Evolutionary conservation across 2,797 vertebrate genomes (phyloP).

Genomic region (Tachyglossus aculeatus): DNA sequence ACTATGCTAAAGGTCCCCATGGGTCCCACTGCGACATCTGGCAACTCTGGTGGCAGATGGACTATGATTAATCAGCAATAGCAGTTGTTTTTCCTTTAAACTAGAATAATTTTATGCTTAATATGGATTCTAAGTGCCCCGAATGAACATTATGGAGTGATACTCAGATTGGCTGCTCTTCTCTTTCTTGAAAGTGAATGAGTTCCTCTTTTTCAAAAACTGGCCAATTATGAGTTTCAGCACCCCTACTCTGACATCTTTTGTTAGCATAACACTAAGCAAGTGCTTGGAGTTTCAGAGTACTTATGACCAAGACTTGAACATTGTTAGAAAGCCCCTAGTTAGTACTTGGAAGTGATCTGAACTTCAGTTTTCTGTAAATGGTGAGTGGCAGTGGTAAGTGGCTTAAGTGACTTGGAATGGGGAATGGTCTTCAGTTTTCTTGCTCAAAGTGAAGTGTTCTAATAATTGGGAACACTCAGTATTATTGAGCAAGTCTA

Average conservation of each 20-base stretch:
- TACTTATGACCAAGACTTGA: constrained; percentile 45
- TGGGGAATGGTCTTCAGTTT: constrained; percentile 41
- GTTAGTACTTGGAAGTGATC: constrained; percentile 68
- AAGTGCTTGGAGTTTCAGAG: constrained; percentile 25
- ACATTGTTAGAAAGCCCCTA: constrained; percentile 46
- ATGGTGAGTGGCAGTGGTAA: too few species aligned
- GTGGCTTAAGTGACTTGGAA: constrained; percentile 59
- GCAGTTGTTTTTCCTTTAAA: neutral
- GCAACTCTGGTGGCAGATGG: neutral
- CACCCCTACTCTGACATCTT: constrained; percentile 2
- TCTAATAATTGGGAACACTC: constrained; percentile 56
- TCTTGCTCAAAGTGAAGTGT: constrained; percentile 58
- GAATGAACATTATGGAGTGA: neutral
- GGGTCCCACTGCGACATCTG: neutral
- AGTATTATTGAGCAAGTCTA: constrained; percentile 28
- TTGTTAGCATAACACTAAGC: neutral
- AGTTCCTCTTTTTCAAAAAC: neutral
- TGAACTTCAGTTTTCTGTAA: constrained; percentile 26
- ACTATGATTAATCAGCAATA: neutral
- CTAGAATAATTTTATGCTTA: neutral
- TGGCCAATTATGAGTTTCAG: constrained; percentile 13
- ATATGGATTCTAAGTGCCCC: neutral
- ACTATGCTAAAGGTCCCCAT: neutral
- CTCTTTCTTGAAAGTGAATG: neutral
- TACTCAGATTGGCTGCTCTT: too few species aligned